A percentile compares a stretch with the other conserved stretches of the same genome.
phyloP scores from a whole-genome alignment of 2,113 vertebrate species.

The Natator depressus region DNA sequence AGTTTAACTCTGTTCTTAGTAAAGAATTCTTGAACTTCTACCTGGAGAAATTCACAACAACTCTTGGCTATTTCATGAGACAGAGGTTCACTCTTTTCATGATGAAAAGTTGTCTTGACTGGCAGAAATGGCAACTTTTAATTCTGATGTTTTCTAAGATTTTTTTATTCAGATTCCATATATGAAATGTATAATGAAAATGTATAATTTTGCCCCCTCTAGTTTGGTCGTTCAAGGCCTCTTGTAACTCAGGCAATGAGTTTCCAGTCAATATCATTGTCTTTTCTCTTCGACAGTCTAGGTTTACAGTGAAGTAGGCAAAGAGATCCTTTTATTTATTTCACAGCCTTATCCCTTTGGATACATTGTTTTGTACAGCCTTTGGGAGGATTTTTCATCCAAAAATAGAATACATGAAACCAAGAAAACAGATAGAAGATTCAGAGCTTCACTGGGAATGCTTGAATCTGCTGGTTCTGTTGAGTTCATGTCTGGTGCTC shows the following conservation, averaged over 20 bases:
- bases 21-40: neutral
- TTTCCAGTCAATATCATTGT: constrained; percentile 29
- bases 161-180: constrained; percentile 2
- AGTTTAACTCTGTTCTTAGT: neutral
- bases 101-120: constrained; percentile 35
- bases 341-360: neutral
- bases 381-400: constrained; percentile 17
- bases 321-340: constrained; percentile 22
- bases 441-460: neutral
- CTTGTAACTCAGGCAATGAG: constrained; percentile 1
- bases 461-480: neutral
- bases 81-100: constrained; percentile 29
- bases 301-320: constrained; percentile 6
- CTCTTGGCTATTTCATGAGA: constrained; percentile 51
- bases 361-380: neutral
- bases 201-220: neutral
- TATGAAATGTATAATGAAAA: neutral
- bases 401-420: neutral
- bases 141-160: constrained; percentile 20
- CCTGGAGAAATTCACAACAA: constrained; percentile 54
- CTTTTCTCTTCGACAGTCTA: constrained; percentile 5
- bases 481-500: neutral
- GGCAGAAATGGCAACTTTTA: constrained; percentile 16
- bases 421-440: neutral
- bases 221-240: neutral